Percentiles rank a stretch among this genome's conserved stretches.
Conservation (phyloP, 2,113 vertebrate species). For the Rhynchopsitta pachyrhyncha region DNA sequence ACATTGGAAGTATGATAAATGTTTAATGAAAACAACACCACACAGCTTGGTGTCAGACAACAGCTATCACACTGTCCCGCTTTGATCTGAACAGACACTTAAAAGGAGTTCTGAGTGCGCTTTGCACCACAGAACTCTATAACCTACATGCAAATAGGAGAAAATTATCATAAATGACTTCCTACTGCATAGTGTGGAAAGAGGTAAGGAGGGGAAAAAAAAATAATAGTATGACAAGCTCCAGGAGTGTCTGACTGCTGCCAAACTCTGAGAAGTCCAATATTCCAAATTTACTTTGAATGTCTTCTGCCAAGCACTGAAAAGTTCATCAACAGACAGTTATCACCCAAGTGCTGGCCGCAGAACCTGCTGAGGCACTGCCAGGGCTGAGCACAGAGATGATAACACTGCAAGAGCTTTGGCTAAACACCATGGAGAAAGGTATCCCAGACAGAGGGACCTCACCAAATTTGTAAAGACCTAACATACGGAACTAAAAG, state of each 20-base stretch:
- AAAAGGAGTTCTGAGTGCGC: conserved; percentile 73
- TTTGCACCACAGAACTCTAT: conserved; percentile 74
- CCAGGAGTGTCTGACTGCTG: conserved; percentile 61
- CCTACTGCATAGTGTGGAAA: conserved; percentile 66
- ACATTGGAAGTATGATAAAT: conserved; percentile 92
- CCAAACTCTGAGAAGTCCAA: conserved; percentile 47
- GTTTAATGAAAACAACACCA: conserved; percentile 99
- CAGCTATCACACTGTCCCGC: conserved; percentile 81
- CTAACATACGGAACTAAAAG: neutral
- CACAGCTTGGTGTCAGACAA: conserved; percentile 89
- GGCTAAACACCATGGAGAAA: neutral
- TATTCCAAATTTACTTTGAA: conserved; percentile 31
- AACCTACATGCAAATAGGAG: conserved; percentile 87
- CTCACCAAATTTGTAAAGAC: neutral
- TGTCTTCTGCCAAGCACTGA: conserved; percentile 34
- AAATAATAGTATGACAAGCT: conserved; percentile 53
- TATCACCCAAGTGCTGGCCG: neutral
- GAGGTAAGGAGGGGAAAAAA: conserved; percentile 49
- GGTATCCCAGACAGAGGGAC: too few relatives aligned
- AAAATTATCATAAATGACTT: conserved; percentile 80
- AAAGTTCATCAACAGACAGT: neutral
- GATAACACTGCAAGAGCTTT: neutral
- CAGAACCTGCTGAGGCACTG: neutral
- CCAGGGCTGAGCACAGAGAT: neutral
- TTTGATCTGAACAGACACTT: conserved; percentile 91